Evolutionary conservation across 2,888 invertebrate species (phyloP).

Genomic region (Eupithecia subumbrata): DNA sequence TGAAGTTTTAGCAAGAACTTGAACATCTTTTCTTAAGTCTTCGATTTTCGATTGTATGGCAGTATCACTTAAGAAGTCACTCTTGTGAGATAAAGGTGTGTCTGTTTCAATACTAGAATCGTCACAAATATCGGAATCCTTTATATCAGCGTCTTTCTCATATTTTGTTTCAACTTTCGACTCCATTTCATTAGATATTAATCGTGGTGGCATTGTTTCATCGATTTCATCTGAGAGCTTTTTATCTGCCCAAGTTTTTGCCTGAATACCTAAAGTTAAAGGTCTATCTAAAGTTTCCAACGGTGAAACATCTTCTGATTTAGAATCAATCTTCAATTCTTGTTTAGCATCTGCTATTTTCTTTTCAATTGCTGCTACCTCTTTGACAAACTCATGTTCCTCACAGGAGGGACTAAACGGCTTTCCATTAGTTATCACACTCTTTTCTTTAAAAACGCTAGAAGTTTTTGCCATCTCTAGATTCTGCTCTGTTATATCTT

Average conservation of each 20-base stretch:
- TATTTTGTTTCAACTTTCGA: slow-evolving; percentile 24
- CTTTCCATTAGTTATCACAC: slow-evolving; percentile 29
- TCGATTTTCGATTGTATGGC: slow-evolving; percentile 19
- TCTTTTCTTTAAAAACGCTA: background rate
- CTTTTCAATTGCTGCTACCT: slow-evolving; percentile 31
- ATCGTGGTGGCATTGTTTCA: slow-evolving; percentile 6
- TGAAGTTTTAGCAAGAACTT: slow-evolving; percentile 38
- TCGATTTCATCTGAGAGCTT: background rate
- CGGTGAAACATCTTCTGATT: slow-evolving; percentile 16
- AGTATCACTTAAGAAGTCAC: slow-evolving; percentile 10
- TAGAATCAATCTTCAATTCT: slow-evolving; percentile 49
- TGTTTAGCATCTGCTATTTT: slow-evolving; percentile 41
- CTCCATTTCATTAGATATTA: background rate
- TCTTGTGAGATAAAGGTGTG: slow-evolving; percentile 11
- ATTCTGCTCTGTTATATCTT: background rate
- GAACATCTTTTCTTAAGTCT: slow-evolving; percentile 40
- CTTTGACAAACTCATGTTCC: slow-evolving; percentile 31
- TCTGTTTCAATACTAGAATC: slow-evolving; percentile 7
- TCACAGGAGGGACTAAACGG: slow-evolving; percentile 25
- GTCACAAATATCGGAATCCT: slow-evolving; percentile 35
- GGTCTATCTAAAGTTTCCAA: slow-evolving; percentile 3
- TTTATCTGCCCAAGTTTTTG: slow-evolving; percentile 5
- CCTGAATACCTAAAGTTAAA: slow-evolving; percentile 15
- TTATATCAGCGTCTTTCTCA: slow-evolving; percentile 55
- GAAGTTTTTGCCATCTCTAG: background rate